Percentiles rank a stretch among this genome's conserved stretches.
phyloP scores from a whole-genome alignment of 2,888 invertebrate genomes.

The Drosophila subquinaria region DNA sequence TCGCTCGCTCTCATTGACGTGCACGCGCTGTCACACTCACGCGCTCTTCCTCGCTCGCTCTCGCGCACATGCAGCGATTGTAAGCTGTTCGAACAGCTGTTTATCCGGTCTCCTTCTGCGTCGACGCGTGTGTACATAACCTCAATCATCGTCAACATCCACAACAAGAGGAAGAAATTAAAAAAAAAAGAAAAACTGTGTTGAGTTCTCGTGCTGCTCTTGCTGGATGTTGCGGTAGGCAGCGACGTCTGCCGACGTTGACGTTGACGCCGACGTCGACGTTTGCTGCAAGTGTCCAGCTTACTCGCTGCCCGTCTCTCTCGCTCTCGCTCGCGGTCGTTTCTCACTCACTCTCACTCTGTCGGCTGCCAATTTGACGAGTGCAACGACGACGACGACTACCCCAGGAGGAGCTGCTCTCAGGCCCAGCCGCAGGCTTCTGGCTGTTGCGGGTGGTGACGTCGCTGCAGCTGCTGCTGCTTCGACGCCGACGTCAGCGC shows the following conservation, averaged over 20 bases:
- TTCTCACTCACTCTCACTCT: conserved; percentile 7
- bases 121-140: conserved; percentile 77
- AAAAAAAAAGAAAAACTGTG: conserved; percentile 13
- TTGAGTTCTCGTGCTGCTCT: conserved; percentile 43
- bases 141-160: conserved; percentile 50
- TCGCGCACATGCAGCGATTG: conserved; percentile 1
- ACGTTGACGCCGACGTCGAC: conserved; percentile 47
- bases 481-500: conserved; percentile 50
- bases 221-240: conserved; percentile 73
- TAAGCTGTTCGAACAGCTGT: conserved; percentile 51
- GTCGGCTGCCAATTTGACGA: conserved; percentile 30
- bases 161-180: not conserved
- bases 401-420: conserved; percentile 44
- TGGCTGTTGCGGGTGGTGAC: conserved; percentile 57
- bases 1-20: conserved; percentile 16
- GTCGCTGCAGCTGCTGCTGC: conserved; percentile 58
- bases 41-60: conserved; percentile 29
- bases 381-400: conserved; percentile 64
- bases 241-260: conserved; percentile 58
- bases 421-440: conserved; percentile 56
- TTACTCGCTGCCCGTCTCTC: conserved; percentile 9
- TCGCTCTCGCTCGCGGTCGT: conserved; percentile 1
- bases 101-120: conserved; percentile 59
- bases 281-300: conserved; percentile 52
- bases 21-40: conserved; percentile 20